These are phyloP conservation scores for Paramormyrops kingsleyae DNA, from an alignment of 2,113 vertebrate species.

Conservation along the genomic window DNA sequence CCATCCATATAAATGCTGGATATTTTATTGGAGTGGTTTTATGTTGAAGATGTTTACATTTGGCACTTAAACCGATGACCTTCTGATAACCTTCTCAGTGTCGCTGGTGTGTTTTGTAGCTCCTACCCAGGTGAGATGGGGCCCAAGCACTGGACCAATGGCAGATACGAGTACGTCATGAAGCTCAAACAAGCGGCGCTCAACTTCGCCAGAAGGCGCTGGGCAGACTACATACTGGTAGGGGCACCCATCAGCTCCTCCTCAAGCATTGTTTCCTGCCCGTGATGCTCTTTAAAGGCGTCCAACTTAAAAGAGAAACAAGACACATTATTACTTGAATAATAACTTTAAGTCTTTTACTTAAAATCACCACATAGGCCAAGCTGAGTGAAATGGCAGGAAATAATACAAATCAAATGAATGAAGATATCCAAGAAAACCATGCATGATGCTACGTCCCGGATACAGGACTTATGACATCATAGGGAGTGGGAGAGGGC, in stretches of 20 bases:
- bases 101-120: constrained; percentile 50
- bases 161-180: constrained; percentile 86
- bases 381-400: not conserved
- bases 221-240: constrained; percentile 89
- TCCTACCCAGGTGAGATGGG: constrained; percentile 79
- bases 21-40: not conserved
- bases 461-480: not conserved
- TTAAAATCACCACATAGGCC: not conserved
- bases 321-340: not conserved
- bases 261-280: not conserved
- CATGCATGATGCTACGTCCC: not conserved
- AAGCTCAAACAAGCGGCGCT: constrained; percentile 86
- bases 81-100: not conserved
- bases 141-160: constrained; percentile 87
- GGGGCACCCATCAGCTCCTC: not conserved
- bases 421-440: not conserved
- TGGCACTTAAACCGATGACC: not conserved
- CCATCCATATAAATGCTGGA: not conserved
- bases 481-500: not conserved
- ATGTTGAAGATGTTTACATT: not conserved
- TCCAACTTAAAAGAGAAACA: not conserved
- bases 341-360: not conserved
- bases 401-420: not conserved
- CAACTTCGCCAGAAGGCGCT: constrained; percentile 71
- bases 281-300: not conserved